Evolutionary conservation across 2,113 vertebrate species (phyloP).

Genomic region (Chionodraco myersi): DNA sequence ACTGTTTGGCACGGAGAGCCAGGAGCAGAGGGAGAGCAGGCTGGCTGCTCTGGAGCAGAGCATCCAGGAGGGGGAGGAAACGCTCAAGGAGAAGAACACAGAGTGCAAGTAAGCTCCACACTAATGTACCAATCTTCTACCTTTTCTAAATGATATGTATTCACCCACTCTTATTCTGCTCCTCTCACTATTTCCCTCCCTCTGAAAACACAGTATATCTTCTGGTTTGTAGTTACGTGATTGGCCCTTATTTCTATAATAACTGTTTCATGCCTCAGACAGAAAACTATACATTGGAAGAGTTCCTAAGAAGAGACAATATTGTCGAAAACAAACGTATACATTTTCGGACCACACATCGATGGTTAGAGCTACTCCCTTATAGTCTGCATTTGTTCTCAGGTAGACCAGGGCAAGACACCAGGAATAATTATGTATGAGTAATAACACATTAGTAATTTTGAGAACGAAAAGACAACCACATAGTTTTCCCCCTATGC

Average conservation of each 20-base stretch:
- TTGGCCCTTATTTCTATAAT: background rate
- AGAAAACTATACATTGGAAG: background rate
- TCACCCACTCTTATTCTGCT: background rate
- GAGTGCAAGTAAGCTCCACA: constrained; percentile 87
- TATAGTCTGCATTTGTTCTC: background rate
- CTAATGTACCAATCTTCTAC: background rate
- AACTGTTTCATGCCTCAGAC: background rate
- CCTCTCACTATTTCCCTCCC: background rate
- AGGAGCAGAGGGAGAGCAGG: constrained; percentile 91
- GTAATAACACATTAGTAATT: background rate
- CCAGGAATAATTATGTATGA: background rate
- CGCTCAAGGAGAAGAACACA: constrained; percentile 87
- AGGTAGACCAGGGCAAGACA: background rate
- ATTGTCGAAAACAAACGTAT: no score
- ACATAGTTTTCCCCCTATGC: background rate
- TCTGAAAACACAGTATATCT: background rate
- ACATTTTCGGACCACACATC: background rate
- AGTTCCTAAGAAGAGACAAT: no score
- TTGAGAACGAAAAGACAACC: background rate
- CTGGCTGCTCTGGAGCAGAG: constrained; percentile 89
- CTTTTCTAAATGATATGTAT: background rate
- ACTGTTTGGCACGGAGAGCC: constrained; percentile 93
- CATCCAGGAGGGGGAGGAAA: constrained; percentile 90
- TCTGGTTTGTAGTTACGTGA: background rate
- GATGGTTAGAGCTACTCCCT: background rate